A percentile compares a stretch with the other conserved stretches of the same genome.
phyloP scores from a whole-genome alignment of 2,797 vertebrate genomes.

The Coilia nasus region DNA sequence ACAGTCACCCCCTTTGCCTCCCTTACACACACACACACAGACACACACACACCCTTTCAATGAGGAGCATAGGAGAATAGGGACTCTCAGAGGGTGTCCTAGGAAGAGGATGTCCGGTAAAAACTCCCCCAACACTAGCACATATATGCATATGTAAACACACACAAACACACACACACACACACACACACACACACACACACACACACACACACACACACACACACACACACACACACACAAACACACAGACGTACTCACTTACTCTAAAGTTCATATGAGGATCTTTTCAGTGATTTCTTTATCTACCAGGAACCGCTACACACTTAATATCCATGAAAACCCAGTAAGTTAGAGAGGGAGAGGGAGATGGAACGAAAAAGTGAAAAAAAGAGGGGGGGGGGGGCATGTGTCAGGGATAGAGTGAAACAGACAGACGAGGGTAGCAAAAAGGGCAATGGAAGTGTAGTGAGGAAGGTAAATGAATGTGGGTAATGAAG shows the following conservation, averaged over 20 bases:
- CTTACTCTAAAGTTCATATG: neutral
- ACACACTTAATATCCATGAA: neutral
- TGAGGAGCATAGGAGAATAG: neutral
- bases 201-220: neutral
- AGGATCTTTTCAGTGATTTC: constrained; percentile 12
- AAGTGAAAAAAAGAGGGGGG: no score
- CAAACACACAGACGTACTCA: neutral
- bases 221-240: neutral
- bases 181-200: constrained; percentile 10
- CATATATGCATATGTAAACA: constrained; percentile 38
- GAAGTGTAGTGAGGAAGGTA: neutral
- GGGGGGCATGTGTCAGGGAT: no score
- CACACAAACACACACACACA: neutral
- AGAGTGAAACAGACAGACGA: constrained; percentile 2
- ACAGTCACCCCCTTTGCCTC: neutral
- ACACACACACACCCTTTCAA: neutral
- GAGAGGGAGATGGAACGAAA: constrained; percentile 10
- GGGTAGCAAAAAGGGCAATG: neutral
- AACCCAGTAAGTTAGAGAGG: neutral
- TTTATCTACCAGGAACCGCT: neutral
- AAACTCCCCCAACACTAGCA: neutral
- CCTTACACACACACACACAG: no score
- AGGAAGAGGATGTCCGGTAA: constrained; percentile 19
- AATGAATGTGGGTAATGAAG: no score
- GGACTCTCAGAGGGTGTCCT: constrained; percentile 6